Evolutionary conservation across 1,140 invertebrate species (phyloP).

Genomic region (Cryptotermes secundus): DNA sequence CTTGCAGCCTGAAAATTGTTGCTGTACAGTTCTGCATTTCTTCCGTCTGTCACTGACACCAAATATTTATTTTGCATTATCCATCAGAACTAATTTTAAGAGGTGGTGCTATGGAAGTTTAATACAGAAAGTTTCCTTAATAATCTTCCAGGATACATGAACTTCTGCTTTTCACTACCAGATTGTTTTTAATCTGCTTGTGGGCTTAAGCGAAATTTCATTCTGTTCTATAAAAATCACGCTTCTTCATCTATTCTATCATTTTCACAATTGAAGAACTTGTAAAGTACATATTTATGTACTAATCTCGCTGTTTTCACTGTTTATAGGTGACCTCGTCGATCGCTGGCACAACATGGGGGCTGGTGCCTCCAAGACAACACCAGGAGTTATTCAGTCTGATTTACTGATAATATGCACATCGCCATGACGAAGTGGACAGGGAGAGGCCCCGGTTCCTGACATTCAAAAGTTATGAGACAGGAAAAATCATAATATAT

Average conservation of each 20-base stretch:
- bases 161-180: too few species aligned
- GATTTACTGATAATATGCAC: neutral
- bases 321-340: neutral
- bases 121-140: too few species aligned
- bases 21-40: too few species aligned
- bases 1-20: too few species aligned
- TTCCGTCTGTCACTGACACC: too few species aligned
- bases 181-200: too few species aligned
- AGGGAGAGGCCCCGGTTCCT: slow-evolving; percentile 27
- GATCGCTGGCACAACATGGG: neutral
- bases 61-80: too few species aligned
- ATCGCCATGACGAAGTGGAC: slow-evolving; percentile 24
- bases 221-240: neutral
- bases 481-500: neutral
- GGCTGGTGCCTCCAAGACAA: neutral
- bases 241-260: neutral
- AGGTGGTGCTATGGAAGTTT: too few species aligned
- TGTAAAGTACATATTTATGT: neutral
- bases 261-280: neutral
- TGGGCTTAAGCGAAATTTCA: neutral
- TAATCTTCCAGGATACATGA: too few species aligned
- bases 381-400: neutral
- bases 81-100: too few species aligned
- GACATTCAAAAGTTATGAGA: neutral
- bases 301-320: neutral